A percentile compares a stretch with the other conserved stretches of the same genome.
phyloP scores from a whole-genome alignment of 2,113 vertebrate genomes.

The Ceyx margarethae region DNA sequence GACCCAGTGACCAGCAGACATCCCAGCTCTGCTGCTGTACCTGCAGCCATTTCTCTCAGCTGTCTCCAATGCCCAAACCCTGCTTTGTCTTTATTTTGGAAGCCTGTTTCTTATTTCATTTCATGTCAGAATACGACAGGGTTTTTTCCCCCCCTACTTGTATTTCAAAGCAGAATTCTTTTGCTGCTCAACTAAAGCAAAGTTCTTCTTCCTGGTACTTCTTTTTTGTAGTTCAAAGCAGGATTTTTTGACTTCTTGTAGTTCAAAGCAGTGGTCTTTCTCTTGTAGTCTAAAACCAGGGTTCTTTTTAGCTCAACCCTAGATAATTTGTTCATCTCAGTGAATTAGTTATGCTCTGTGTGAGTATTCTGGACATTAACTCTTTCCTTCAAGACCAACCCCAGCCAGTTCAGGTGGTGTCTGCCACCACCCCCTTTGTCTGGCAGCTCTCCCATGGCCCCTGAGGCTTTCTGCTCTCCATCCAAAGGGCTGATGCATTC shows the following conservation, averaged over 20 bases:
- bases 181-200: slow-evolving; percentile 9
- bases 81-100: slow-evolving; percentile 17
- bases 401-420: not conserved
- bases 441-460: not conserved
- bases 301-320: slow-evolving; percentile 44
- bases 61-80: not conserved
- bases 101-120: slow-evolving; percentile 6
- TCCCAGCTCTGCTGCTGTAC: not conserved
- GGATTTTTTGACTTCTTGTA: slow-evolving; percentile 40
- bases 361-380: slow-evolving; percentile 14
- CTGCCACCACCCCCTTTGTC: not conserved
- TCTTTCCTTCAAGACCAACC: slow-evolving; percentile 19
- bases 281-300: slow-evolving; percentile 44
- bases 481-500: not conserved
- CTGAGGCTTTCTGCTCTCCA: not conserved
- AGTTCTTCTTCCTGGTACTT: slow-evolving; percentile 31
- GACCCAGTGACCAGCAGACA: not conserved
- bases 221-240: slow-evolving; percentile 61
- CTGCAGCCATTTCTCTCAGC: not conserved
- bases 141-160: not conserved
- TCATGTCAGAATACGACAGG: not conserved
- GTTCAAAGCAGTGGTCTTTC: slow-evolving; percentile 59
- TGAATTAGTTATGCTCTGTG: slow-evolving; percentile 25
- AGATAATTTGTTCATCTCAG: slow-evolving; percentile 51
- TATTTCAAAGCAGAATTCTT: slow-evolving; percentile 63